A percentile compares a stretch with the other conserved stretches of the same genome.
These are phyloP conservation scores for Pseudomyrmex gracilis DNA, from an alignment of 1,140 invertebrate genomes.

Conservation along the genomic window DNA sequence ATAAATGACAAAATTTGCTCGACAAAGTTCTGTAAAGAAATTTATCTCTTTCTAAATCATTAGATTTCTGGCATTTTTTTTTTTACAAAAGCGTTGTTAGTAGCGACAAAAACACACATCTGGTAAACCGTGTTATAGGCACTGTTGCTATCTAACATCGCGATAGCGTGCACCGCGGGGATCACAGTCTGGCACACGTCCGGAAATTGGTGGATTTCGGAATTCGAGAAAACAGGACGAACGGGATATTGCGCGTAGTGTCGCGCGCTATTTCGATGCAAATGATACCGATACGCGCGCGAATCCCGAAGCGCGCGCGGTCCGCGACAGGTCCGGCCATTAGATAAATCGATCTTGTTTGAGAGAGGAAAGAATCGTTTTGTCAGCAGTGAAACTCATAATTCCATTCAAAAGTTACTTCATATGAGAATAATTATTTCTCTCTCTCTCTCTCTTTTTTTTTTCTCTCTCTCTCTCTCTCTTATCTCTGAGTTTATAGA, in stretches of 20 bases:
- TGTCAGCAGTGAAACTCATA: conserved; percentile 6
- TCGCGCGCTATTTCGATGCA: conserved; percentile 73
- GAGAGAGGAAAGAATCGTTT: conserved; percentile 21
- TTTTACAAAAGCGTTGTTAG: neutral
- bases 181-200: conserved; percentile 7
- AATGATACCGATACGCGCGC: conserved; percentile 64
- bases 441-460: too few species aligned
- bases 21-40: neutral
- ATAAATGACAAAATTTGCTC: neutral
- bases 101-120: neutral
- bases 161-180: neutral
- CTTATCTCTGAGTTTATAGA: neutral
- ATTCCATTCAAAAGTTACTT: neutral
- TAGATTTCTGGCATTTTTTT: neutral
- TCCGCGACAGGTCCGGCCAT: neutral
- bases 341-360: conserved; percentile 5
- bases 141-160: neutral
- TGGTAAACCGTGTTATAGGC: neutral
- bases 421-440: neutral
- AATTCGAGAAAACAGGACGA: conserved; percentile 71
- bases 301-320: neutral
- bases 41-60: neutral
- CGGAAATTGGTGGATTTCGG: conserved; percentile 63
- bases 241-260: conserved; percentile 67
- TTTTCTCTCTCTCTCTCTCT: neutral